Evolutionary conservation across 2,113 vertebrate genomes (phyloP).

Genomic region (Chelonoidis abingdonii): DNA sequence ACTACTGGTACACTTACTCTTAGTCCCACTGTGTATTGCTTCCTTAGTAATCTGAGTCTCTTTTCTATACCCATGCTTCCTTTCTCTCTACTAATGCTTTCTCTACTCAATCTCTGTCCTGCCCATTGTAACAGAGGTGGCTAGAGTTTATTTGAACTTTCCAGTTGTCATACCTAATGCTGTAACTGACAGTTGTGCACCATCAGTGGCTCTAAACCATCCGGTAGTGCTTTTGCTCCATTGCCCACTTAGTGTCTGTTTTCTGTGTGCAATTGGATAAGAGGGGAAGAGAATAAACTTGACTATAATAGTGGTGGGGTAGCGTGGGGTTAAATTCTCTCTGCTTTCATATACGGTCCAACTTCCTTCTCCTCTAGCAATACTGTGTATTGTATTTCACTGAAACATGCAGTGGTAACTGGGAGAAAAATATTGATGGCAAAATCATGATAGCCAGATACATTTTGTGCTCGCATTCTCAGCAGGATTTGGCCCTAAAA

Average conservation of each 20-base stretch:
- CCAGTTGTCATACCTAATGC: conserved; percentile 42
- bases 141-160: not conserved
- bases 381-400: not conserved
- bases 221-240: not conserved
- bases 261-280: not conserved
- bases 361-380: not conserved
- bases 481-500: not conserved
- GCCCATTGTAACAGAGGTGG: not conserved
- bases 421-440: not conserved
- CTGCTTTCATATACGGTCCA: not conserved
- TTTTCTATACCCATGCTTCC: conserved; percentile 48
- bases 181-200: not conserved
- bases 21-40: conserved; percentile 34
- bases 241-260: not conserved
- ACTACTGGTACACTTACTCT: not conserved
- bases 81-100: conserved; percentile 24
- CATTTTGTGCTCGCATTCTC: not conserved
- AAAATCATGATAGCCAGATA: not conserved
- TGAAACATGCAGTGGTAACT: not conserved
- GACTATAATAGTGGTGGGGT: not conserved
- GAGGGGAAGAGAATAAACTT: not conserved
- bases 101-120: conserved; percentile 51
- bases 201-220: not conserved
- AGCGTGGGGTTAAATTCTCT: not conserved
- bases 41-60: conserved; percentile 36